A percentile compares a stretch with the other conserved stretches of the same genome.
phyloP scores from a whole-genome alignment of 2,113 vertebrate species.

The Callionymus lyra region DNA sequence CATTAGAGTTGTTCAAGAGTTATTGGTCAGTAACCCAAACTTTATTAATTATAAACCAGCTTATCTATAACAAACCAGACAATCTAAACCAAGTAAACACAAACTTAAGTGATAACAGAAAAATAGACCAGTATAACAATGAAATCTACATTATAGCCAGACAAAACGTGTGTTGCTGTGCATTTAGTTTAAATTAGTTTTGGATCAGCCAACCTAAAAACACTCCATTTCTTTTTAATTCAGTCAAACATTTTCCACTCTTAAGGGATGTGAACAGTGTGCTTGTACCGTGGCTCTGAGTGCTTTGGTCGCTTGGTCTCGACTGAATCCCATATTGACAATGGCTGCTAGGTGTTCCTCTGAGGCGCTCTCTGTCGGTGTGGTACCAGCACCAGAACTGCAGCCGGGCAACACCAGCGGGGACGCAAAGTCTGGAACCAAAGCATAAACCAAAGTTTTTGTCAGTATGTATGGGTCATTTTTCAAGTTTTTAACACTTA shows the following conservation, averaged over 20 bases:
- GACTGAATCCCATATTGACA: conserved; percentile 96
- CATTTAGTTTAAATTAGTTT: neutral
- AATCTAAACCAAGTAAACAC: too few species aligned
- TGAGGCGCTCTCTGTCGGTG: conserved; percentile 76
- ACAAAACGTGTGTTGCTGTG: neutral
- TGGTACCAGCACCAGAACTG: conserved; percentile 73
- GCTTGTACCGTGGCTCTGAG: conserved; percentile 84
- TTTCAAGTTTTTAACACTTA: too few species aligned
- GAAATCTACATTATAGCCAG: neutral
- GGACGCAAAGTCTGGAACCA: conserved; percentile 82
- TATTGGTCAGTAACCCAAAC: too few species aligned
- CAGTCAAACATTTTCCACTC: too few species aligned
- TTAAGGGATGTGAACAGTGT: neutral
- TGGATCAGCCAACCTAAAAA: too few species aligned
- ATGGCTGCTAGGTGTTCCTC: conserved; percentile 95
- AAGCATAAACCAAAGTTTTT: conserved; percentile 6
- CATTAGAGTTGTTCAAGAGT: too few species aligned
- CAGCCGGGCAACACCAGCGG: conserved; percentile 88
- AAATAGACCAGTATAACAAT: too few species aligned
- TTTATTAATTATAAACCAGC: too few species aligned
- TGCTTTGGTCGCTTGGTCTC: conserved; percentile 92
- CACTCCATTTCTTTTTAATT: too few species aligned
- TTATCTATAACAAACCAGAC: too few species aligned
- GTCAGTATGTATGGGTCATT: too few species aligned
- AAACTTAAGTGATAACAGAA: too few species aligned